A percentile compares a stretch with the other conserved stretches of the same genome.
Evolutionary conservation across 2,113 vertebrate genomes (phyloP).

Genomic region (Eudyptes chrysolophus): DNA sequence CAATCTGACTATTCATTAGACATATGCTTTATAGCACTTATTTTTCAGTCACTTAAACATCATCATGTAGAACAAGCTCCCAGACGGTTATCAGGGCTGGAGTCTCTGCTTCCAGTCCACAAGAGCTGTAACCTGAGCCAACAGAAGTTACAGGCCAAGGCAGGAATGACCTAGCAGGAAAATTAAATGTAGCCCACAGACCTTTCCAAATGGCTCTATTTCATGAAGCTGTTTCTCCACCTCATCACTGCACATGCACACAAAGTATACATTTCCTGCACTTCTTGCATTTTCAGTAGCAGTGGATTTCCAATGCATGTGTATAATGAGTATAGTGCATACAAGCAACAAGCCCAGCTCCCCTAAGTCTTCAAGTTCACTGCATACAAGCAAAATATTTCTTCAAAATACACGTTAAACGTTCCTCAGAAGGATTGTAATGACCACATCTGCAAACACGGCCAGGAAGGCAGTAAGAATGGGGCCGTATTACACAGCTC

Average conservation of each 20-base stretch:
- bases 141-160: conserved; percentile 6
- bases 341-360: not conserved
- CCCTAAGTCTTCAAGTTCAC: not conserved
- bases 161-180: conserved; percentile 58
- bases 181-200: not conserved
- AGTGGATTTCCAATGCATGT: fast-evolving
- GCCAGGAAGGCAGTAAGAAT: not conserved
- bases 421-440: not conserved
- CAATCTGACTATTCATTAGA: not conserved
- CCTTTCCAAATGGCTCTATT: not conserved
- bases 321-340: fast-evolving
- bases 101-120: not conserved
- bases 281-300: not conserved
- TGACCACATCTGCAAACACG: fast-evolving
- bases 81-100: not conserved
- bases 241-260: not conserved
- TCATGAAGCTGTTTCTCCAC: not conserved
- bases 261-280: not conserved
- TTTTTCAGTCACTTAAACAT: not conserved
- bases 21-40: not conserved
- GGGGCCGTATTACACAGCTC: not conserved
- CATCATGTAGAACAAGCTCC: not conserved
- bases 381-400: not conserved
- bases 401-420: not conserved
- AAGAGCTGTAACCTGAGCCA: conserved; percentile 39